Conservation (phyloP, 1,140 invertebrate species). For the Dysdera silvatica region DNA sequence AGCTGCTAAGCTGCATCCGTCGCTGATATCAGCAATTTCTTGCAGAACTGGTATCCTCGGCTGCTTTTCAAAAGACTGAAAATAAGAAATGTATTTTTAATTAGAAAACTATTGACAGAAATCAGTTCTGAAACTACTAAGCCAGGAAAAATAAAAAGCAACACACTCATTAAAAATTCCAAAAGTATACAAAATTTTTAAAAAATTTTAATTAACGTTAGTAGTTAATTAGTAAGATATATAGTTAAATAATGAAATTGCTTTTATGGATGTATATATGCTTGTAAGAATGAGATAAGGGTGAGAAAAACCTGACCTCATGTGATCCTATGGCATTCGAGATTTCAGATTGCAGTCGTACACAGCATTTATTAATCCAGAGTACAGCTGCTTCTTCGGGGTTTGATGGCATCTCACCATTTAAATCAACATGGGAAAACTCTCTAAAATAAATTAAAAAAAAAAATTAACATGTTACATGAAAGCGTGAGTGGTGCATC, state of each 20-base stretch:
- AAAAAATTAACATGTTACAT: no score
- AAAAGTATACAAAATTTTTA: not conserved
- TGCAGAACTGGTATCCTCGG: slow-evolving; percentile 41
- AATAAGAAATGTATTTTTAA: not conserved
- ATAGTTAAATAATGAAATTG: no score
- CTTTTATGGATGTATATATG: no score
- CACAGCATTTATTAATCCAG: slow-evolving; percentile 82
- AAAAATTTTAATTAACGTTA: not conserved
- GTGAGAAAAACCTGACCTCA: slow-evolving; percentile 1
- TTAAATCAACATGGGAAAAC: slow-evolving; percentile 46
- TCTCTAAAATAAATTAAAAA: slow-evolving; percentile 38
- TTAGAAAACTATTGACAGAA: no score
- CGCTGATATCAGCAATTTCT: slow-evolving; percentile 70
- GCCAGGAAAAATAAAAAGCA: not conserved
- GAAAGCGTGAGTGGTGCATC: no score
- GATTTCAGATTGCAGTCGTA: slow-evolving; percentile 54
- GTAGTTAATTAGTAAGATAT: no score
- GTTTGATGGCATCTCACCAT: slow-evolving; percentile 54
- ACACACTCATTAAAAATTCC: not conserved
- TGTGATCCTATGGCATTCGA: slow-evolving; percentile 10
- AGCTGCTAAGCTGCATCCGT: slow-evolving; percentile 83
- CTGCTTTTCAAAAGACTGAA: not conserved
- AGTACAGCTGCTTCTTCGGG: slow-evolving; percentile 77
- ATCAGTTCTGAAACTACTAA: no score
- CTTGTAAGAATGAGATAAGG: not conserved